Evolutionary conservation across 2,888 invertebrate genomes (phyloP).

Genomic region (Flabesymbios commensalis): DNA sequence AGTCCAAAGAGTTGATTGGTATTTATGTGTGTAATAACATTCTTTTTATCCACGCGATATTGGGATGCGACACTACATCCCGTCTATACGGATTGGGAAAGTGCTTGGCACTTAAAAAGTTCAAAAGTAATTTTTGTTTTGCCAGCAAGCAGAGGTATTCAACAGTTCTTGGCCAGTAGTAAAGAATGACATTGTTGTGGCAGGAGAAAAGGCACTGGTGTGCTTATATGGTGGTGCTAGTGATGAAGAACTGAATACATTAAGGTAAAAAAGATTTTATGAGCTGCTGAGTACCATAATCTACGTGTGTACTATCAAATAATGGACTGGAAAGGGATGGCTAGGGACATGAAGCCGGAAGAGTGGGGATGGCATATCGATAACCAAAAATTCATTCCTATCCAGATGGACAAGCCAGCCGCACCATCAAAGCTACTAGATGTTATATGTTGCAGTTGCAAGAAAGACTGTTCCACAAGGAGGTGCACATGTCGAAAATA

Average conservation of each 20-base stretch:
- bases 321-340: slow-evolving; percentile 30
- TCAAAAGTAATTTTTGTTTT: slow-evolving; percentile 33
- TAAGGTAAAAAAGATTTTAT: slow-evolving; percentile 16
- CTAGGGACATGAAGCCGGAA: slow-evolving; percentile 12
- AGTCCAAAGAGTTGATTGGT: slow-evolving; percentile 19
- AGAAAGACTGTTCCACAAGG: slow-evolving; percentile 26
- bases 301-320: slow-evolving; percentile 35
- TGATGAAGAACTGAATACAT: not conserved
- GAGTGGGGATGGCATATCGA: slow-evolving; percentile 33
- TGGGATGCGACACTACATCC: slow-evolving; percentile 37
- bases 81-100: slow-evolving; percentile 29
- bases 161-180: not conserved
- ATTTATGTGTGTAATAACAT: slow-evolving; percentile 15
- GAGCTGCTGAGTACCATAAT: slow-evolving; percentile 33
- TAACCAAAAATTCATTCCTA: slow-evolving; percentile 16
- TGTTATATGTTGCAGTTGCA: slow-evolving; percentile 35
- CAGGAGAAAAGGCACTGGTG: slow-evolving; percentile 1
- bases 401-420: slow-evolving; percentile 18
- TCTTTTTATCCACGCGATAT: slow-evolving; percentile 32
- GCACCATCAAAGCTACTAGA: slow-evolving; percentile 33
- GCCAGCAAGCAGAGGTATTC: slow-evolving; percentile 2
- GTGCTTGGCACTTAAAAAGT: too few relatives aligned
- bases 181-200: not conserved
- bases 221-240: not conserved
- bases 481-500: slow-evolving; percentile 27